phyloP scores from a whole-genome alignment of 2,888 invertebrate genomes.

The Nephrocerus scutellatus region DNA sequence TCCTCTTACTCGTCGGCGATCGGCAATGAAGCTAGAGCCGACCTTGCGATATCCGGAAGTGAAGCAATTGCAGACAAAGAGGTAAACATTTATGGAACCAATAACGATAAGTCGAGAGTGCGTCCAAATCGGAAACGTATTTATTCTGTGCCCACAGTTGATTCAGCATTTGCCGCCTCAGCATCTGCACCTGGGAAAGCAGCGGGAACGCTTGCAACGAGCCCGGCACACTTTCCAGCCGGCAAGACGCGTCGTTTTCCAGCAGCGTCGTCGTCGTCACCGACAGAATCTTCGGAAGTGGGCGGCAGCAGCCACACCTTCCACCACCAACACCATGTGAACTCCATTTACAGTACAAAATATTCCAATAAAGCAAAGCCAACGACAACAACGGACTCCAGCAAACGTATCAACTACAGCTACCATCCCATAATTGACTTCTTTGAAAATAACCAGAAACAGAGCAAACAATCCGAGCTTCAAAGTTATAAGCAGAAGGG shows the following conservation, averaged over 20 bases:
- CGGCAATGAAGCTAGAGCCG: conserved; percentile 34
- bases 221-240: conserved; percentile 13
- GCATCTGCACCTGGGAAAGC: neutral
- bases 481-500: conserved; percentile 19
- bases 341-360: conserved; percentile 24
- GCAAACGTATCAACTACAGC: conserved; percentile 64
- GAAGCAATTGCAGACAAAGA: conserved; percentile 40
- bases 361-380: conserved; percentile 9
- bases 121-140: conserved; percentile 43
- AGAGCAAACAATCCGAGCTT: too few relatives aligned
- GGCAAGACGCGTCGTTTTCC: conserved; percentile 30
- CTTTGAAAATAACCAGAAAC: conserved; percentile 51
- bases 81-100: conserved; percentile 37
- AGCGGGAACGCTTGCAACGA: neutral
- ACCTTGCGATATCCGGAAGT: conserved; percentile 37
- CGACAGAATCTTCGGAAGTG: conserved; percentile 27
- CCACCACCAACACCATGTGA: conserved; percentile 25
- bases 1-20: conserved; percentile 25
- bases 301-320: conserved; percentile 21
- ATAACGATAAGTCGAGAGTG: conserved; percentile 29
- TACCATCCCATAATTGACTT: conserved; percentile 80
- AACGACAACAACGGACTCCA: conserved; percentile 18
- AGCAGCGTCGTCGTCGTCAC: neutral
- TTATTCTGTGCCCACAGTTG: conserved; percentile 35
- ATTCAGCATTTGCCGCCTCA: conserved; percentile 2